Percentiles rank a stretch among this genome's conserved stretches.
phyloP scores from a whole-genome alignment of 2,797 vertebrate genomes.

The Bradypodion ventrale region DNA sequence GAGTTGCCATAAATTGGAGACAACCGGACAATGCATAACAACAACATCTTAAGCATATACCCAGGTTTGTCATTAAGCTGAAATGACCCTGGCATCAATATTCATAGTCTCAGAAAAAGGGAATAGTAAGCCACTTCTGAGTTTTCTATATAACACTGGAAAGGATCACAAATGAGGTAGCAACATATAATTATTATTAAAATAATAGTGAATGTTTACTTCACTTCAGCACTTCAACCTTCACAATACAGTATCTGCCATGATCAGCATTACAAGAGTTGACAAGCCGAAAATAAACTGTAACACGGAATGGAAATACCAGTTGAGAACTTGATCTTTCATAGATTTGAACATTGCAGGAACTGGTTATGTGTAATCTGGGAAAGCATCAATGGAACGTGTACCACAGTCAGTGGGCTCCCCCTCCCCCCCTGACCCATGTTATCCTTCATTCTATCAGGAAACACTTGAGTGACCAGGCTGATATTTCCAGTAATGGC shows the following conservation, averaged over 20 bases:
- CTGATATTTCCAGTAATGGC: background rate
- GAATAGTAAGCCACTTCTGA: too few species aligned
- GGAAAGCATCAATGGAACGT: background rate
- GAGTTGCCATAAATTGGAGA: too few species aligned
- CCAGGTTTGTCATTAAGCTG: background rate
- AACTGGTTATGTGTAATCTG: background rate
- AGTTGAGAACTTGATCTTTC: accelerated
- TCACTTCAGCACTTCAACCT: background rate
- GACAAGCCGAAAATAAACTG: background rate
- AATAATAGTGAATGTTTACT: background rate
- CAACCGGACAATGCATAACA: too few species aligned
- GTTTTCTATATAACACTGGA: too few species aligned
- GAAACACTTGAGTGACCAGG: background rate
- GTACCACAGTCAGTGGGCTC: background rate
- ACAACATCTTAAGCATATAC: background rate
- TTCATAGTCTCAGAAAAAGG: too few species aligned
- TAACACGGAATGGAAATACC: slow-evolving; percentile 18
- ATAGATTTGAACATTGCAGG: slow-evolving; percentile 8
- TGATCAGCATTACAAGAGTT: accelerated
- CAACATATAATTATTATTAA: too few species aligned
- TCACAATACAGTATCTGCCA: background rate
- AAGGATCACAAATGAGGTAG: too few species aligned
- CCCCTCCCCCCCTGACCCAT: background rate
- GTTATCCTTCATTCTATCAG: background rate
- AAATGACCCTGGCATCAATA: background rate